Percentiles rank a stretch among this genome's conserved stretches.
These are phyloP conservation scores for Polydrusus tereticollis DNA, from an alignment of 2,888 invertebrate genomes.

Conservation along the genomic window DNA sequence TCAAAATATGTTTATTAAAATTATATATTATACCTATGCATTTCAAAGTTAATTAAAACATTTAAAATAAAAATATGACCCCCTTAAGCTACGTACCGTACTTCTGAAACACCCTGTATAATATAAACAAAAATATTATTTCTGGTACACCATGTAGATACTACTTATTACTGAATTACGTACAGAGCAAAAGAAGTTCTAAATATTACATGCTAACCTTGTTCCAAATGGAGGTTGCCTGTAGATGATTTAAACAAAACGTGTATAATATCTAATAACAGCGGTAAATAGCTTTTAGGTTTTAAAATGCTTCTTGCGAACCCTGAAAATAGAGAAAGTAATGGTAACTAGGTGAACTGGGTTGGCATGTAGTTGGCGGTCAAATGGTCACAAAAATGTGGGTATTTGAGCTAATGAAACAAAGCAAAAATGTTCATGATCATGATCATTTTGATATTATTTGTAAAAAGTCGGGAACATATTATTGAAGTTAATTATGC, in stretches of 20 bases:
- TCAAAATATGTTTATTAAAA: no score
- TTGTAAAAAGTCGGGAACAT: no score
- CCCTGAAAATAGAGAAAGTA: conserved; percentile 25
- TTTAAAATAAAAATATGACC: no score
- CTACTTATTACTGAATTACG: neutral
- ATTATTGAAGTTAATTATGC: no score
- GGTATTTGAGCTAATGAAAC: no score
- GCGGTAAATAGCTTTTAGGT: neutral
- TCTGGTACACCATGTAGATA: neutral
- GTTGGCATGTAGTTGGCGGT: neutral
- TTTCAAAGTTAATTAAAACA: no score
- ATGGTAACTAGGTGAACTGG: conserved; percentile 13
- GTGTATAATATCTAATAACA: neutral
- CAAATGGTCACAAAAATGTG: neutral
- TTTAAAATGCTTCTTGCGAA: conserved; percentile 11
- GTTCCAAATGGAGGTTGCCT: conserved; percentile 5
- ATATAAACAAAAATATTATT: no score
- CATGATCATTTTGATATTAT: no score
- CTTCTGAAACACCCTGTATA: no score
- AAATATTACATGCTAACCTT: conserved; percentile 22
- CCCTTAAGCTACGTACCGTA: no score
- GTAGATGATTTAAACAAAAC: conserved; percentile 18
- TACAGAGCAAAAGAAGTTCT: neutral
- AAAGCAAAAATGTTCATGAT: no score
- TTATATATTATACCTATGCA: no score